Percentiles rank a stretch among this genome's conserved stretches.
phyloP scores from a whole-genome alignment of 2,113 vertebrate species.

The Phylloscopus trochiloides region DNA sequence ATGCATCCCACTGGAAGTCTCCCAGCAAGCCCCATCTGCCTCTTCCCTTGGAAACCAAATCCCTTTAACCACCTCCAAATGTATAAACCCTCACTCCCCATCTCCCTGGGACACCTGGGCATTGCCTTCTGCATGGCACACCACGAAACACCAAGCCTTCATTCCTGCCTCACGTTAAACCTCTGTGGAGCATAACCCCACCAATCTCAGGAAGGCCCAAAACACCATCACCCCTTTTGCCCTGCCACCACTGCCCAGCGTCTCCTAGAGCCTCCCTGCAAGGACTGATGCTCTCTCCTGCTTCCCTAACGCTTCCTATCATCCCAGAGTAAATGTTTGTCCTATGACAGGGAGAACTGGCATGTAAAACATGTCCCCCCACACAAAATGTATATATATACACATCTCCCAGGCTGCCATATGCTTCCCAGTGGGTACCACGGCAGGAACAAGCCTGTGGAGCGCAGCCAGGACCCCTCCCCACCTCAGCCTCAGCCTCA shows the following conservation, averaged over 20 bases:
- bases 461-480: background rate
- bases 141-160: background rate
- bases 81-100: fast-evolving
- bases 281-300: background rate
- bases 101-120: background rate
- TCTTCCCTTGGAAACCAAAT: background rate
- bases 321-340: background rate
- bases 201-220: background rate
- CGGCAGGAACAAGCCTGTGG: background rate
- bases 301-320: background rate
- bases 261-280: background rate
- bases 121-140: background rate
- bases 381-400: background rate
- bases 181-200: background rate
- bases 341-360: constrained; percentile 32
- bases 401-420: constrained; percentile 7
- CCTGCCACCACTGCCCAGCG: fast-evolving
- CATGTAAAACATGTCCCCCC: constrained; percentile 26
- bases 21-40: background rate
- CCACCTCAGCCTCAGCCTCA: background rate
- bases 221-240: background rate
- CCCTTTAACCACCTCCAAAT: background rate
- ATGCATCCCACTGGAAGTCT: fast-evolving
- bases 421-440: constrained; percentile 9
- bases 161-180: background rate